Evolutionary conservation across 2,888 invertebrate genomes (phyloP), one percentile per base, ranked within the genome.

Genomic region (Tiliacea citrago): DNA sequence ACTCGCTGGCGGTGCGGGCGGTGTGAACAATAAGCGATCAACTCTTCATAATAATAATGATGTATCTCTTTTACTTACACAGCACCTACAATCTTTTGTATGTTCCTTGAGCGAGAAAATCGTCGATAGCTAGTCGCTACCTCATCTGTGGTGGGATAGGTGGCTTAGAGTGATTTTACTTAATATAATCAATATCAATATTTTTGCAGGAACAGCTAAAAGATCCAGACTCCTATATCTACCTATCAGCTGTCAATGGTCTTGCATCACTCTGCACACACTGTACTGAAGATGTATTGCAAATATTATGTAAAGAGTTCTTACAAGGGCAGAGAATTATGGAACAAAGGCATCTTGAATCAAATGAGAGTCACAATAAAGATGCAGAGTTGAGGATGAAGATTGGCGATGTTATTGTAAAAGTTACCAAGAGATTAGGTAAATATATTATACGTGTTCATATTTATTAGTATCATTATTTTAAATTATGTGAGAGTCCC

Each of bases 201-300:
- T 49, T 63, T 61, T 67, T 95, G 74, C 86, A 98, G 97, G 97
- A 98, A 93, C 97, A 98, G 93, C 92, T 99, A 1, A 97, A 97
- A 90, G 97, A 98, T 87, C 94, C 97, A 18, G 99, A 99, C 91
- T 98, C 98, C 0, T 99, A 98, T 91, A 96, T 99, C 75, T 99
- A 99, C 92, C 93, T 99, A 79, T 97, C 97, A 75, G 97, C 98
- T 4, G 97, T 98, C 29, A 97, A 98, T 90, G 98, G 98, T 2
- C 93, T 99, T 66, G 97, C 98, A 13, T 96, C 97, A 2, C 94
- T 99, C 82, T 97, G 97, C 18, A 96, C 97, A 51, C 92, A 96
- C 69, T 97, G 97, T 91, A 97, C 98, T 1, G 97, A 98, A 87
- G 97, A 97, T 87, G 97, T 98, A 0, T 92, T 99, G 53, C 97